phyloP scores from a whole-genome alignment of 2,888 invertebrate species.

The Chalcis sispes region DNA sequence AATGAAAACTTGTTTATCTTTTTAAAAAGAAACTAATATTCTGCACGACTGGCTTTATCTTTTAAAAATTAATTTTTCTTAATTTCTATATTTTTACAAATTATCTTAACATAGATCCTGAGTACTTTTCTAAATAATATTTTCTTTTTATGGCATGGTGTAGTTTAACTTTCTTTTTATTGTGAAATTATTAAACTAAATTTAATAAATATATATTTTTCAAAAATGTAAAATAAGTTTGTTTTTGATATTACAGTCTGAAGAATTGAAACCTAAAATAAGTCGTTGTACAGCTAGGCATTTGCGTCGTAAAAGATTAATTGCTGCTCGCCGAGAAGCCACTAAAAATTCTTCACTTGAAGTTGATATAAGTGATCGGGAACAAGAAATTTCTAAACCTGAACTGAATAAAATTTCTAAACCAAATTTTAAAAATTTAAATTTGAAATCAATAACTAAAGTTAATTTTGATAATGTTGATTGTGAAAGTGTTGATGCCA shows the following conservation, averaged over 20 bases:
- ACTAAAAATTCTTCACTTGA: not conserved
- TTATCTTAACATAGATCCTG: no score
- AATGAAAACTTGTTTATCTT: no score
- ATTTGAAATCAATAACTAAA: slow-evolving; percentile 63
- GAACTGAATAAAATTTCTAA: not conserved
- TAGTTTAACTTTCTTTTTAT: not conserved
- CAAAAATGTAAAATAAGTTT: no score
- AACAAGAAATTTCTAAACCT: slow-evolving; percentile 2
- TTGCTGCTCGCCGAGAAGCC: slow-evolving; percentile 62
- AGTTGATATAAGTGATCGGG: not conserved
- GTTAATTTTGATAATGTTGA: slow-evolving; percentile 18
- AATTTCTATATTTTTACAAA: not conserved
- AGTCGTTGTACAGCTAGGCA: slow-evolving; percentile 69
- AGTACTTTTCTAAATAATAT: no score
- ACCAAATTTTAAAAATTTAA: slow-evolving; percentile 46
- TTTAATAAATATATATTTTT: no score
- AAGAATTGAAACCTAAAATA: slow-evolving; percentile 57
- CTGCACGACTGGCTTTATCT: not conserved
- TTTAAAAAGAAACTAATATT: no score
- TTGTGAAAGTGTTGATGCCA: not conserved
- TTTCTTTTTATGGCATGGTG: no score
- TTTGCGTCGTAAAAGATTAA: slow-evolving; percentile 68
- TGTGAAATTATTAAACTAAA: no score
- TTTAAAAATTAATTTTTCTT: not conserved
- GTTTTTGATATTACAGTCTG: not conserved